These are phyloP conservation scores for Aethina tumida DNA, from an alignment of 1,140 invertebrate genomes.

Conservation along the genomic window DNA sequence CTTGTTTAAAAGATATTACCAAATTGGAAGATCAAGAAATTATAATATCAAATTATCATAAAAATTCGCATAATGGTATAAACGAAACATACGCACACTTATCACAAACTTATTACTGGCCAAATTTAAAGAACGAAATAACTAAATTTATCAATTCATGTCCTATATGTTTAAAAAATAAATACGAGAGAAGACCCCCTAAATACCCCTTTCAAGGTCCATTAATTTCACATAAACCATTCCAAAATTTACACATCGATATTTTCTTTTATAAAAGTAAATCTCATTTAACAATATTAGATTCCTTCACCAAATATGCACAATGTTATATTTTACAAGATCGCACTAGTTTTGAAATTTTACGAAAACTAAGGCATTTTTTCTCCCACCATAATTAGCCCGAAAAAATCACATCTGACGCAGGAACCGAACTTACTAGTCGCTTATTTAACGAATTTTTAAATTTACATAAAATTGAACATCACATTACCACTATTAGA, in stretches of 20 bases:
- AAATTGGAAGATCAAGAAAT: too few relatives aligned
- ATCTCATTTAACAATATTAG: conserved; percentile 23
- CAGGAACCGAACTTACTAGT: too few relatives aligned
- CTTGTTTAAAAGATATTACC: too few relatives aligned
- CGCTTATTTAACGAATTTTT: conserved; percentile 22
- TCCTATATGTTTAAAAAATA: conserved; percentile 15
- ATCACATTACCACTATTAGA: conserved; percentile 13
- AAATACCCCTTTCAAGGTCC: conserved; percentile 12
- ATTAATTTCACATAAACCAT: conserved; percentile 15
- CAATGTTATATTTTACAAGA: conserved; percentile 16
- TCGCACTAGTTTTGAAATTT: too few relatives aligned
- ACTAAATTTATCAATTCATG: conserved; percentile 17
- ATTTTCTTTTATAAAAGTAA: conserved; percentile 14
- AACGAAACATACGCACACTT: conserved; percentile 13
- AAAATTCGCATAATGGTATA: conserved; percentile 20
- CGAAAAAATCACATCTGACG: conserved; percentile 14
- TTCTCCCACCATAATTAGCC: conserved; percentile 10
- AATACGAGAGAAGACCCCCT: conserved; percentile 19
- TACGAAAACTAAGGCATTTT: too few relatives aligned
- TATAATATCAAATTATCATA: too few relatives aligned
- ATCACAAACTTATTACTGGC: conserved; percentile 16
- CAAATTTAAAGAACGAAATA: conserved; percentile 15
- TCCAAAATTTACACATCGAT: conserved; percentile 23
- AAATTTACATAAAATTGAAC: conserved; percentile 16
- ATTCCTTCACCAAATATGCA: conserved; percentile 24